Base-by-base conservation (phyloP, 2,888 invertebrate genomes). In the Pyrocoelia pectoralis region DNA sequence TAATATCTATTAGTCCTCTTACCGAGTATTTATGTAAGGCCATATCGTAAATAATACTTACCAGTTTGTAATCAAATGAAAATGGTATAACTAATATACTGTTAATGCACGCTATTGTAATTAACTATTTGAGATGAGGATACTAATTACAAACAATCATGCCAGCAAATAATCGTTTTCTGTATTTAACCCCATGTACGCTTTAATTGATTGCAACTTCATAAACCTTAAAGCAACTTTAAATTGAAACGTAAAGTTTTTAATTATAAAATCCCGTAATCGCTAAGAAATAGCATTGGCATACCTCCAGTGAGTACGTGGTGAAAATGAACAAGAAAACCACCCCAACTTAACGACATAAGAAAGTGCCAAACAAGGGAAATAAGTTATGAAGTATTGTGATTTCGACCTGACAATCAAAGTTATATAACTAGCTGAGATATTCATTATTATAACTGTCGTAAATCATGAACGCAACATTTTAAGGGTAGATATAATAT, bases 121-220 rank as follows among this genome's bases (percentile, higher is more conserved):
- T 55, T 46, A 55, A 55, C 28, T 29, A 19, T 55, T 41, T 41
- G 24, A 48, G 17, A 15, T 24, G 46, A 15, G 12, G 15, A 38
- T 29, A 17, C 52, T 58, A 58, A 58, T 58, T 58, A 52, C 52
- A 18, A 33, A 12, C 29, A 51, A 40, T 52, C 52, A 56, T 50
- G 50, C 56, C 33, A 50, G 24, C 41, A 43, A 50, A 18, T 51
- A 57, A 56, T 48, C 15, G 12, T 52, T 52, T 52, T 29, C 29
- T 52, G 12, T 50, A 50, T 14, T n/a, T 10, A 14, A 52, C 9
- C 2, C 33, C 6, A 38, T 12, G 5, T 41, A 14, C 13, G 17
- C n/a, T 17, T 46, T 17, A 46, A 46, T 46, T 46, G 46, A 46
- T 41, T 41, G 14, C 41, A 41, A 41, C 12, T 12, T 41, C 8